Evolutionary conservation across 2,888 invertebrate genomes (phyloP), one percentile per base, ranked within the genome.

Genomic region (Drosophila antonietae): DNA sequence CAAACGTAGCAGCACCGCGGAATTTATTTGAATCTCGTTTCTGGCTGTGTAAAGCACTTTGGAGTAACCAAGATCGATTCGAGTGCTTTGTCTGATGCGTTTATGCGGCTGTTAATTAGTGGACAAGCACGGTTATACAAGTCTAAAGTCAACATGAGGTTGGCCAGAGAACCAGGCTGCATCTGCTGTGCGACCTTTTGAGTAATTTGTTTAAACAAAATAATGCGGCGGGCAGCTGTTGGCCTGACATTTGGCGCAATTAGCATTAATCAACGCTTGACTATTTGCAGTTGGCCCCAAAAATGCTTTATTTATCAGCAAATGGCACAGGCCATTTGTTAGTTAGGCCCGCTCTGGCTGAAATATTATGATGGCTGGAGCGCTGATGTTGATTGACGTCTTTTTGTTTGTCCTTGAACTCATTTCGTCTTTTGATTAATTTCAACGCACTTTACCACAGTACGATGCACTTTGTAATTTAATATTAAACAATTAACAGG

Each of bases 201-300:
- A 46, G 23, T 55, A 68, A 78, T 81, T 75, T 65, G 79, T 53
- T 68, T 81, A 57, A 64, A 61, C 53, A 63, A 65, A 78, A 5
- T 28, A 37, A 23, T 49, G 23, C 23, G 65, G 49, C 46, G 46
- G 56, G 41, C 72, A 51, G 31, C 66, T 47, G 59, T 51, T 76
- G 64, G 77, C 39, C 76, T 84, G 81, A 81, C 85, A 84, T 81
- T 81, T 81, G 76, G 55, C 72, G 73, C 74, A 89, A 89, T 86
- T 89, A 86, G 89, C 88, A 86, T 86, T 86, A 84, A 89, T 86
- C 89, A 86, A 88, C 28, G 83, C 80, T 71, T 31, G 55, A 33
- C 68, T 71, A 62, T 53, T 66, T 43, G 49, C 61, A 68, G 60
- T 69, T 61, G 61, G 56, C 61, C 72, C 70, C 69, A 79, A 73